Evolutionary conservation across 2,113 vertebrate species (phyloP).

Genomic region (Phoxinus phoxinus): DNA sequence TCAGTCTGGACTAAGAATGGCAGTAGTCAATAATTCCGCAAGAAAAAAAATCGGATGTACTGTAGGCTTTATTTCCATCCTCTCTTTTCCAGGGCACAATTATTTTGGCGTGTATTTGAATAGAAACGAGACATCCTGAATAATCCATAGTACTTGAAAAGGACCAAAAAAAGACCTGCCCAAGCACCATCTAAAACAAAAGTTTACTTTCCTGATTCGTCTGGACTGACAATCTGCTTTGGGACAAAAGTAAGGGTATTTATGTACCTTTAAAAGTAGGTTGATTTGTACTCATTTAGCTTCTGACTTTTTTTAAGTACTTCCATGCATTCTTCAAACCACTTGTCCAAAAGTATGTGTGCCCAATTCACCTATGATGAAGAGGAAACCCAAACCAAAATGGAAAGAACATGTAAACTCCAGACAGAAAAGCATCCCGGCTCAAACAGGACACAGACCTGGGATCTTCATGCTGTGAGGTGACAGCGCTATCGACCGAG

Average conservation of each 20-base stretch:
- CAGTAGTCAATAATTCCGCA: background rate
- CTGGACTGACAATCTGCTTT: background rate
- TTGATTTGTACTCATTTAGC: background rate
- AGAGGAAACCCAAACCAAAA: background rate
- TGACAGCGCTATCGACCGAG: background rate
- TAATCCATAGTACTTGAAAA: slow-evolving; percentile 6
- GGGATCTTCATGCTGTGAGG: background rate
- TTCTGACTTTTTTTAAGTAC: background rate
- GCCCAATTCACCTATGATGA: background rate
- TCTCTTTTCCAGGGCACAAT: background rate
- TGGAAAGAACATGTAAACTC: background rate
- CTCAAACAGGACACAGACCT: background rate
- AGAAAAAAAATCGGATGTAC: background rate
- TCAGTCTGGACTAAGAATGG: background rate
- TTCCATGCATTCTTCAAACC: background rate
- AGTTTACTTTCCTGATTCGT: background rate
- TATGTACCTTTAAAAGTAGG: slow-evolving; percentile 4
- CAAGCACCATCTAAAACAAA: background rate
- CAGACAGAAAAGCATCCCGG: background rate
- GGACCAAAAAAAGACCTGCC: background rate
- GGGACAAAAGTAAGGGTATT: background rate
- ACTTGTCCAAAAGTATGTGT: background rate
- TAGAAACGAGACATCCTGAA: slow-evolving; percentile 16
- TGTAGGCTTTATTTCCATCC: background rate
- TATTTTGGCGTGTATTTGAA: slow-evolving; percentile 13